phyloP scores from a whole-genome alignment of 2,888 invertebrate species.

The Xestia sexstrigata region DNA sequence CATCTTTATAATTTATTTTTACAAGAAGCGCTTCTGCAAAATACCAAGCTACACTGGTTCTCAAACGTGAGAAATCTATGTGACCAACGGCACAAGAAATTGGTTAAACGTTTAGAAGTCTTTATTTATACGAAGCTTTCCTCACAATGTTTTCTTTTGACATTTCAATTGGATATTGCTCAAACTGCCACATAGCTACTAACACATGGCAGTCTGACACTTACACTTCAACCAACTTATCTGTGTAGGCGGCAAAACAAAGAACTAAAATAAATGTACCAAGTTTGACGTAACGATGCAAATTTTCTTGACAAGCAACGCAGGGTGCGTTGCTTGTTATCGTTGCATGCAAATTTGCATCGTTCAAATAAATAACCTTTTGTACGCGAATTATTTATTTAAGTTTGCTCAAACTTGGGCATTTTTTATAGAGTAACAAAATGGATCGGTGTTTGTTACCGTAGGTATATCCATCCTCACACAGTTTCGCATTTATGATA shows the following conservation, averaged over 20 bases:
- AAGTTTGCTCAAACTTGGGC: too few relatives aligned
- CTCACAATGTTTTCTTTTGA: background rate
- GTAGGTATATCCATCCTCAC: background rate
- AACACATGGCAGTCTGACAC: background rate
- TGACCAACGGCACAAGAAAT: background rate
- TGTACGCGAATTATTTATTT: background rate
- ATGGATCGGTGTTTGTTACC: too few relatives aligned
- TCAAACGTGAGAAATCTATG: background rate
- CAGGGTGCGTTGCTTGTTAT: too few relatives aligned
- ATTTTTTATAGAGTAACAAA: too few relatives aligned
- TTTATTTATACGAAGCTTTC: slow-evolving; percentile 1
- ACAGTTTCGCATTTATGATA: background rate
- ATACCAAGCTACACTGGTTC: background rate
- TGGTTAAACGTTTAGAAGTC: background rate
- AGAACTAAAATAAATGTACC: too few relatives aligned
- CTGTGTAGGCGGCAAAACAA: too few relatives aligned
- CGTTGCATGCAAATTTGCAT: too few relatives aligned
- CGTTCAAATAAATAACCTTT: slow-evolving; percentile 32
- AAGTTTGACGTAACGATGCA: too few relatives aligned
- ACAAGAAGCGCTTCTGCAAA: background rate
- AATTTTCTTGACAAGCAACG: too few relatives aligned
- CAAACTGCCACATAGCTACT: background rate
- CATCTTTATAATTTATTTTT: background rate
- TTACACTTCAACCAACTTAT: too few relatives aligned
- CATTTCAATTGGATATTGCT: background rate